Conservation (phyloP, 2,113 vertebrate genomes). For the Hemibagrus wyckioides region DNA sequence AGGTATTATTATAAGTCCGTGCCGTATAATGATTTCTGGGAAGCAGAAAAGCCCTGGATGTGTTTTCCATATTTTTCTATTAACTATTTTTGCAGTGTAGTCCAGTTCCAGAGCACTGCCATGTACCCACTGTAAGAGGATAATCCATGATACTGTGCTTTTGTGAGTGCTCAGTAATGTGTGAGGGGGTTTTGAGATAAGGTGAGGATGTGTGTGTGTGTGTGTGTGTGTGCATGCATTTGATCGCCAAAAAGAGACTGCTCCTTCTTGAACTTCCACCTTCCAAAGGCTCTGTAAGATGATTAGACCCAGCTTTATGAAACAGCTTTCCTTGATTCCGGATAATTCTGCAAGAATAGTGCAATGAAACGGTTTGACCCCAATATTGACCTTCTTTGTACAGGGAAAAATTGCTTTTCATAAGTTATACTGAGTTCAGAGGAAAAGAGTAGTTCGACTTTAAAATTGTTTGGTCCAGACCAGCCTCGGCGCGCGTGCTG, state of each 20-base stretch:
- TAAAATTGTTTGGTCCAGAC: neutral
- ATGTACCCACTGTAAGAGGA: conserved; percentile 62
- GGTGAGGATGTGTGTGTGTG: conserved; percentile 25
- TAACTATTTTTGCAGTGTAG: neutral
- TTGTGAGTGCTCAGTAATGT: conserved; percentile 50
- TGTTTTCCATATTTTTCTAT: conserved; percentile 13
- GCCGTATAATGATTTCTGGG: neutral
- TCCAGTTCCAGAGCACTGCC: neutral
- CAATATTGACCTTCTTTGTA: conserved; percentile 67
- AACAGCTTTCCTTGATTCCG: conserved; percentile 61
- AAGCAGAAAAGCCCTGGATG: neutral
- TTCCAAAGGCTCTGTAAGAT: conserved; percentile 58
- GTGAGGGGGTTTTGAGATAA: conserved; percentile 48
- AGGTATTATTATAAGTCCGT: neutral
- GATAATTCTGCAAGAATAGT: conserved; percentile 64
- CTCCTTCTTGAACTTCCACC: conserved; percentile 66
- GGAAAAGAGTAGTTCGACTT: neutral
- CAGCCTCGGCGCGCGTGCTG: neutral
- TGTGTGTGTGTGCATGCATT: conserved; percentile 23
- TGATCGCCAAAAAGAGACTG: conserved; percentile 60
- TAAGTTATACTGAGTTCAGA: conserved; percentile 52
- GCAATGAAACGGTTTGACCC: conserved; percentile 64
- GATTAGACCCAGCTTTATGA: conserved; percentile 63
- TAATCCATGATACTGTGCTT: conserved; percentile 53
- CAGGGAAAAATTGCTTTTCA: conserved; percentile 66